Base-by-base conservation (phyloP, 2,797 vertebrate species). In the Scleropages formosus region DNA sequence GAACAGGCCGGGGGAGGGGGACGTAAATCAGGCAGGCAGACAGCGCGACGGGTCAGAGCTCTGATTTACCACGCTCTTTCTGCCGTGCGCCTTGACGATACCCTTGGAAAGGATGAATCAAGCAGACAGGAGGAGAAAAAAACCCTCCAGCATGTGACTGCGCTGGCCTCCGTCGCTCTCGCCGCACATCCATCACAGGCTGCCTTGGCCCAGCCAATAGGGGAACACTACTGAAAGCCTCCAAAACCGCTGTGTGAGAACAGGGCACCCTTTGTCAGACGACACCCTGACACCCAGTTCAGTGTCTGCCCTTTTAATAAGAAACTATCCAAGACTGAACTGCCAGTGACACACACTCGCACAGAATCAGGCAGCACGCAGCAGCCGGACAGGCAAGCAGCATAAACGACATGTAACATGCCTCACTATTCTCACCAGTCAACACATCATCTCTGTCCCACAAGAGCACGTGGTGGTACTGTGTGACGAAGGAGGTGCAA, bases 1-100 rank as follows among this genome's bases (percentile, higher is more conserved):
- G 79, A 82, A 75, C 51, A 77, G 75, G 80, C 78, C 76, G 78
- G 79, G 44, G n/a, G n/a, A 78, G 76, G 75, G 80, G 62, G 74
- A 60, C 44, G 66, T 77, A 84, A 82, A 84, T 84, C 83, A 82
- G 76, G 20, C 58, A 66, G 58, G 75, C 79, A 75, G 79, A 77
- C 78, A 75, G 78, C 75, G 70, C 73, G 78, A 69, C 73, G 46
- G 78, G 77, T 82, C 80, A 75, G 60, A 74, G 74, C 72, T 58
- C 68, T 79, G 82, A 83, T 78, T 80, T 77, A 79, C 78, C 58
- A 56, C 71, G 26, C 63, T 44, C 70, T 62, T 66, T 26, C 69
- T 10, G 49, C 66, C 71, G 73, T 60, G 58, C 56, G 66, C 78
- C 63, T 66, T 60, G 73, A 53, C 66, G 16, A 66, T 53, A 66